Base-by-base conservation (phyloP, 1,140 invertebrate genomes). In the Brachionus rotundiformis region DNA sequence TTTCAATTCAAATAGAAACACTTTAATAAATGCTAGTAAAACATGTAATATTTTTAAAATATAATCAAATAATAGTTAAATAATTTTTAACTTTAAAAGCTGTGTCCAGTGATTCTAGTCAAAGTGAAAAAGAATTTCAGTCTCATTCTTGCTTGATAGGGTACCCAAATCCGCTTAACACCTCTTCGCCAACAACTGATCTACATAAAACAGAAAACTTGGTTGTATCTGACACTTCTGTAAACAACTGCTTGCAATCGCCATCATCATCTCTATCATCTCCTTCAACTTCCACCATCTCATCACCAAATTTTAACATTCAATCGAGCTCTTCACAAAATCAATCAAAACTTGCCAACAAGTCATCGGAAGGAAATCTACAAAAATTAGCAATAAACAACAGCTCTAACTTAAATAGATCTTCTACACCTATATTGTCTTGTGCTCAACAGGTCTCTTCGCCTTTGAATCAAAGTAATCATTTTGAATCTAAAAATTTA, bases 341-440 rank as follows among this genome's bases (percentile, higher is more conserved):
- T 44, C 68, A 73, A 41, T n/a, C 19, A 13, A 41, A 44, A 39
- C 2, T 19, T 44, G 36, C 36, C 10, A 71, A 71, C 33, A 73
- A 44, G 44, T 44, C 68, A 10, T 68, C 63, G 5, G 63, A 68
- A 8, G 33, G 7, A 10, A 73, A 73, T 29, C 36, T 73, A n/a
- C 68, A 73, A 44, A 73, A 73, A 73, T 23, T 73, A 44, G 68
- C 68, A 44, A 73, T 73, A 41, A 73, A 73, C 25, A 73, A 71
- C 31, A 71, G 29, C 16, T 33, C 63, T 23, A 73, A 29, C 11
- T 27, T 44, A 25, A 73, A 73, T 47, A 41, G 68, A 44, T 19
- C 68, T 44, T 73, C 68, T 25, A 73, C 68, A n/a, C 68, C 68
- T 13, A 44, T 41, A 11, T 73, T 73, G n/a, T 39, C 63, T 7